Evolutionary conservation across 1,140 invertebrate species (phyloP), one percentile per base, ranked within the genome.

Genomic region (Sesamia nonagrioides): DNA sequence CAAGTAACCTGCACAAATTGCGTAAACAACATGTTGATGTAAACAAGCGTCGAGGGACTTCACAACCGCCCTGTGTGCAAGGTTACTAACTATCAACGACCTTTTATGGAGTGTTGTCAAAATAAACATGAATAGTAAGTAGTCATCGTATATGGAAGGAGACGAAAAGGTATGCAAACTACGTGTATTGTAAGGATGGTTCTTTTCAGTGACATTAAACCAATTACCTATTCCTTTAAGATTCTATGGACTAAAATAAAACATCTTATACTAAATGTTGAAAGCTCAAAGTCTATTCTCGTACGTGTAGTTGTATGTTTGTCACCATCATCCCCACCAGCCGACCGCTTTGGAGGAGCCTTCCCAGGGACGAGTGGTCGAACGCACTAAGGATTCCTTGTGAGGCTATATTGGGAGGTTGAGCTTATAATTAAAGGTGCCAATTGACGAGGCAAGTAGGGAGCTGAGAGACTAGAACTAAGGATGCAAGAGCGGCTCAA

Each of bases 361-460:
- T n/a, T n/a, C n/a, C n/a, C n/a, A n/a, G n/a, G n/a, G n/a, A n/a
- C n/a, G n/a, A n/a, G n/a, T n/a, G n/a, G n/a, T n/a, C n/a, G n/a
- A n/a, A n/a, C n/a, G n/a, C n/a, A n/a, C n/a, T n/a, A n/a, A n/a
- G n/a, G n/a, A n/a, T n/a, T n/a, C n/a, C n/a, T n/a, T n/a, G n/a
- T n/a, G n/a, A 11, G 58, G 27, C 27, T 15, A 0, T 13, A 66
- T 56, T 63, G 79, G 13, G 58, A 73, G 73, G 72, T 60, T 54
- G 17, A 54, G 50, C 50, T 50, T 5, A 17, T 2, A 50, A 8
- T 50, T 4, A 50, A 17, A 50, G 48, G 48, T 13, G 48, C 11
- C 4, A 13, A 50, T 8, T 50, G 63, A n/a, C 63, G 27, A 2
- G 42, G 7, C 0, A 11, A 27, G 5, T 27, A 9, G 6, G 60